Evolutionary conservation across 2,113 vertebrate genomes (phyloP), one percentile per base, ranked within the genome.

Genomic region (Toxotes jaculatrix): DNA sequence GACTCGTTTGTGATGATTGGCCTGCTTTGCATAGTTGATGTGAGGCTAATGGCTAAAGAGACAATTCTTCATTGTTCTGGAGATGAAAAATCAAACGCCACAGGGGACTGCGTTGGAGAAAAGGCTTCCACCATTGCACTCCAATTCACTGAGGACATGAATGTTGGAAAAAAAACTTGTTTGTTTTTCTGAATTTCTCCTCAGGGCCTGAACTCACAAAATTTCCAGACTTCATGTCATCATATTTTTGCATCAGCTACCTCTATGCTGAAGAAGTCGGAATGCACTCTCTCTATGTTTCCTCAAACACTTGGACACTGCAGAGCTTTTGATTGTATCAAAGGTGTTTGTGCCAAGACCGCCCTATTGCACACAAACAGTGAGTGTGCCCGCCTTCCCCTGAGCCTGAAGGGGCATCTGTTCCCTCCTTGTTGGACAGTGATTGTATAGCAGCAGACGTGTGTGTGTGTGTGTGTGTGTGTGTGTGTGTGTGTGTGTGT

Each of bases 1-100:
- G 71, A 85, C 65, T 90, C 45, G 60, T 91, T 91, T 79, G 32
- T 74, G 74, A 89, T 90, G 84, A 89, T 86, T 83, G 83, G 89
- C 85, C 90, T 92, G 83, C 76, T 93, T 95, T 94, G 91, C 91
- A 94, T 94, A 87, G 84, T 92, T 92, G 88, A 93, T 94, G 86
- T 88, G 74, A 78, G 76, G 89, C 75, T 90, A 91, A 91, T 84
- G 89, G 83, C 67, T 88, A 67, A 84, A 67, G 78, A 88, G 85
- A 88, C 83, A 71, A 56, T 81, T 84, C 78, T 56, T 67, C 82
- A 75, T 62, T 90, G 77, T 86, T 82, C 65, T 27, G 79, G 82
- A 88, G 72, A 45, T 83, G 82, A 87, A 83, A 85, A 87, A 27
- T 27, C 27, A 89, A 87, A 88, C 59, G 5, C 62, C 72, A 85